Percentiles rank a stretch among this genome's conserved stretches.
These are phyloP conservation scores for Taenioides sp. DNA, from an alignment of 2,797 vertebrate species.

Conservation along the genomic window DNA sequence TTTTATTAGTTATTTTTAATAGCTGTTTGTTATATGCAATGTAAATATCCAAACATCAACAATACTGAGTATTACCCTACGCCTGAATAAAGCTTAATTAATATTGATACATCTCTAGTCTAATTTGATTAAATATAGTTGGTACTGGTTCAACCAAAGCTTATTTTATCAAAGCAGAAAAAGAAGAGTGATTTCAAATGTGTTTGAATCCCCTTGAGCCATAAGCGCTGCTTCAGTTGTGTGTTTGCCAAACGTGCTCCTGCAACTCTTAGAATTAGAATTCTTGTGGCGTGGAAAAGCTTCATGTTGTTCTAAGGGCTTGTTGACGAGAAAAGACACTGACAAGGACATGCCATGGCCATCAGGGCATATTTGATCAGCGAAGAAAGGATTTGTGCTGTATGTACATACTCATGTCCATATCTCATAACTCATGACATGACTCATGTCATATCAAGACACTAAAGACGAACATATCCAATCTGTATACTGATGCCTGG, in stretches of 20 bases:
- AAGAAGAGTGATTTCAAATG: conserved; percentile 50
- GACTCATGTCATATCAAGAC: conserved; percentile 12
- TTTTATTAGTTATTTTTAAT: too few species aligned
- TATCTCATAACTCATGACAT: too few species aligned
- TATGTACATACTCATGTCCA: conserved; percentile 13
- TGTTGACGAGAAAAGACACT: conserved; percentile 49
- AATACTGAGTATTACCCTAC: neutral
- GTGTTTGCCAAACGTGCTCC: conserved; percentile 58
- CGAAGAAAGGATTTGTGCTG: conserved; percentile 35
- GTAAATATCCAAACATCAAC: too few species aligned
- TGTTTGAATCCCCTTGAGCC: conserved; percentile 51
- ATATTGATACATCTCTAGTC: neutral
- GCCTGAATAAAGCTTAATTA: neutral
- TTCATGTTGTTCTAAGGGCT: conserved; percentile 40
- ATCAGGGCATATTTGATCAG: conserved; percentile 41
- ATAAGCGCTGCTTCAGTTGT: conserved; percentile 45
- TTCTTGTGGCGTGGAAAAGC: conserved; percentile 36
- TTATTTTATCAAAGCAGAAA: conserved; percentile 40
- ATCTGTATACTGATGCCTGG: neutral
- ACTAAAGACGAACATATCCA: conserved; percentile 5
- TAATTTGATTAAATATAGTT: conserved; percentile 21
- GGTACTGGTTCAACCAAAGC: conserved; percentile 37
- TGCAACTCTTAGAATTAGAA: conserved; percentile 50
- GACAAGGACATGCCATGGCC: conserved; percentile 51
- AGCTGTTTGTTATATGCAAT: too few species aligned